Evolutionary conservation across 2,113 vertebrate species (phyloP), one percentile per base, ranked within the genome.

Genomic region (Eulacestoma nigropectus): DNA sequence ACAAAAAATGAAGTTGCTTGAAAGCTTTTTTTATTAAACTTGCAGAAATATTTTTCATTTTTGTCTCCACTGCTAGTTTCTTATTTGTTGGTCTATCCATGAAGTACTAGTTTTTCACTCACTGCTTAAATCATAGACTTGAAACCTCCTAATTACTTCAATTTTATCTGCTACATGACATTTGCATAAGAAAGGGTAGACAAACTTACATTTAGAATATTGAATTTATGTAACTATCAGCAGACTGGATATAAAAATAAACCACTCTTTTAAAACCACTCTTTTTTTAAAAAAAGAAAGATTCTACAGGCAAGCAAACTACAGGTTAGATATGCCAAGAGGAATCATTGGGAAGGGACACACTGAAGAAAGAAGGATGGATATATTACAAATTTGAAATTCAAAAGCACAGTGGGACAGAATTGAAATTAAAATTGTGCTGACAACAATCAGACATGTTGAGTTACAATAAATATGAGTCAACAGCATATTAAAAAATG

Each of bases 221-320:
- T 76, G 74, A 82, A 77, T 93, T 97, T 95, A 95, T 72, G 49
- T 87, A 96, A 95, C 77, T 79, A 93, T 73, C 89, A 94, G 76
- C 87, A 96, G 87, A 89, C 50, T 87, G 30, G 84, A 82, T 95
- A 94, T 85, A 94, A 95, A 96, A 95, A 94, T n/a, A 95, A 95
- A 87, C 53, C 37, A 64, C 55, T 90, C 55, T 63, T 94, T 72
- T 29, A 12, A 90, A 92, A 72, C 55, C n/a, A 79, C 23, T 52
- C 33, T 33, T 56, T 62, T 59, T 60, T n/a, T 0, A 30, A 59
- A 83, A 68, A 83, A 72, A 79, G 26, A 55, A 81, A 78, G 63
- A 87, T 21, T 72, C 23, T 46, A 72, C 3, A 3, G 67, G 57
- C 37, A 90, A 93, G 62, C 53, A 90, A 90, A 65, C 46, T 76